phyloP scores from a whole-genome alignment of 1,140 invertebrate species.

The Leptinotarsa defecta region DNA sequence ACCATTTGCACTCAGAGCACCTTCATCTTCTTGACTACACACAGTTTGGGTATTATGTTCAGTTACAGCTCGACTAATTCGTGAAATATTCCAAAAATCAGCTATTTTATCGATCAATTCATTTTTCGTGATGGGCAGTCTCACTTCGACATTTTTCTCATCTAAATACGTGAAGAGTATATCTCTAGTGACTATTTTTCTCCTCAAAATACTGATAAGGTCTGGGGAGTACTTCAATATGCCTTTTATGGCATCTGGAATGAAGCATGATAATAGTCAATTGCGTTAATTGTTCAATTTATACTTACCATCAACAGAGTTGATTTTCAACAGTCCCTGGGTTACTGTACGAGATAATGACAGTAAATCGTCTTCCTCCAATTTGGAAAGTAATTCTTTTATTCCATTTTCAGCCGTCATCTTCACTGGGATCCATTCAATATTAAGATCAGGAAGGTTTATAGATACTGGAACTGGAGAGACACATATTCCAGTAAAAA shows the following conservation, averaged over 20 bases:
- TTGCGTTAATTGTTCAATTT: not conserved
- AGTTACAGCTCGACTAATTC: not conserved
- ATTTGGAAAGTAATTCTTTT: conserved; percentile 41
- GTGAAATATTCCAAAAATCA: conserved; percentile 54
- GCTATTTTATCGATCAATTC: conserved; percentile 56
- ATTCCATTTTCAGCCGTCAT: conserved; percentile 33
- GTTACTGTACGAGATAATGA: conserved; percentile 49
- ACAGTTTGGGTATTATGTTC: conserved; percentile 17
- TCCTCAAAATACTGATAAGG: conserved; percentile 54
- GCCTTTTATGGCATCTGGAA: conserved; percentile 58
- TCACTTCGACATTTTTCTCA: conserved; percentile 51
- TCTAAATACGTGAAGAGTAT: conserved; percentile 59
- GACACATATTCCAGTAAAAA: not conserved
- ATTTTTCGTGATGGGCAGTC: conserved; percentile 57
- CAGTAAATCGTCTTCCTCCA: conserved; percentile 44
- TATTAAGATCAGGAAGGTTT: not conserved
- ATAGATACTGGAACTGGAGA: not conserved
- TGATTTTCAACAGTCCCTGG: conserved; percentile 48
- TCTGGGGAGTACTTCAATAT: conserved; percentile 56
- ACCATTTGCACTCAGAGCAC: conserved; percentile 16
- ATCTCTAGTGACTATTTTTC: conserved; percentile 58
- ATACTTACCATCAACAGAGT: conserved; percentile 43
- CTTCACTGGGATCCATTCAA: not conserved
- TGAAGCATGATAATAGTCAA: conserved; percentile 32
- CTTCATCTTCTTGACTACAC: not conserved